Conservation (phyloP, 2,888 invertebrate species). For the Caenorhabditis japonica region DNA sequence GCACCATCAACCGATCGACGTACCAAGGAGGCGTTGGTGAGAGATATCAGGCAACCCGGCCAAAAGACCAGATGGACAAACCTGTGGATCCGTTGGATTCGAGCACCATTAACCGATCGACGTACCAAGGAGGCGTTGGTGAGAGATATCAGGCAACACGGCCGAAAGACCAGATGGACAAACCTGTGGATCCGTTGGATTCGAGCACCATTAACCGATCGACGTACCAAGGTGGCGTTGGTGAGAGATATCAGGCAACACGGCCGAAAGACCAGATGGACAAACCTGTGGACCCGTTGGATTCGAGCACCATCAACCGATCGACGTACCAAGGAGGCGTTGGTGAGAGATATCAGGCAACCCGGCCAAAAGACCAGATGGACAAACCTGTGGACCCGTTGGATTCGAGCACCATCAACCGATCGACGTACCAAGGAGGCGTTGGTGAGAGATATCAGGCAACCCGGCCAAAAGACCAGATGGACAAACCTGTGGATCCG, state of each 20-base stretch:
- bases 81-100: slow-evolving; percentile 14
- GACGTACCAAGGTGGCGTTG: slow-evolving; percentile 26
- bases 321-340: slow-evolving; percentile 24
- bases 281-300: slow-evolving; percentile 11
- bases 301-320: slow-evolving; percentile 21
- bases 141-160: slow-evolving; percentile 16
- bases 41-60: slow-evolving; percentile 13
- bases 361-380: slow-evolving; percentile 13
- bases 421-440: slow-evolving; percentile 25
- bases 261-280: slow-evolving; percentile 20
- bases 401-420: slow-evolving; percentile 19
- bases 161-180: slow-evolving; percentile 18
- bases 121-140: slow-evolving; percentile 25
- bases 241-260: slow-evolving; percentile 14
- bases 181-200: slow-evolving; percentile 14
- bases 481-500: slow-evolving; percentile 17
- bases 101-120: slow-evolving; percentile 16
- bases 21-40: slow-evolving; percentile 29
- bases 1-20: slow-evolving; percentile 18
- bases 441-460: slow-evolving; percentile 19
- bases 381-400: slow-evolving; percentile 16
- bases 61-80: slow-evolving; percentile 18
- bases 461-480: slow-evolving; percentile 12
- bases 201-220: slow-evolving; percentile 19
- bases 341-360: slow-evolving; percentile 17